phyloP scores from a whole-genome alignment of 2,113 vertebrate species.

The Gavialis gangeticus region DNA sequence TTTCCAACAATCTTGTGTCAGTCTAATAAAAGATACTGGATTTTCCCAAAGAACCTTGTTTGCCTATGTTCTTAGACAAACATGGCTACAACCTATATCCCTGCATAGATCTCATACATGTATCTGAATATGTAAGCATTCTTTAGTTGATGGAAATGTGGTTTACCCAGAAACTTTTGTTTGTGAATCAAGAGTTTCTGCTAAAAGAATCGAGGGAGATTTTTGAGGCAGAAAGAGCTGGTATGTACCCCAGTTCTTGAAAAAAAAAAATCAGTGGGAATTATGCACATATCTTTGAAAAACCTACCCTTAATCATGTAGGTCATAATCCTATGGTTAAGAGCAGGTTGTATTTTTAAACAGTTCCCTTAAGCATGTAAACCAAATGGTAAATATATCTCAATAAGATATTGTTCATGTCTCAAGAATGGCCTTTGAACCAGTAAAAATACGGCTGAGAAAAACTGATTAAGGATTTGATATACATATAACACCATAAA shows the following conservation, averaged over 20 bases:
- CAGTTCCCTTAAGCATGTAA: not conserved
- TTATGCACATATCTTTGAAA: not conserved
- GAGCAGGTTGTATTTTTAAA: not conserved
- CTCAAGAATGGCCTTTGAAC: not conserved
- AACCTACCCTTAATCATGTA: not conserved
- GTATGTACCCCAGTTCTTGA: not conserved
- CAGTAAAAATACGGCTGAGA: not conserved
- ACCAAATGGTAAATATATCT: not conserved
- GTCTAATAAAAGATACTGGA: too few relatives aligned
- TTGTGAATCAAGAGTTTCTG: not conserved
- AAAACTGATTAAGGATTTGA: not conserved
- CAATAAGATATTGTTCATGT: too few relatives aligned
- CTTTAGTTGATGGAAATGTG: not conserved
- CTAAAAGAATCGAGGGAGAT: not conserved
- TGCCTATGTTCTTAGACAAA: too few relatives aligned
- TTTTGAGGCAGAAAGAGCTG: not conserved
- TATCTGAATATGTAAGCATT: not conserved
- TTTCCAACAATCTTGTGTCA: too few relatives aligned
- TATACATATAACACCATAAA: too few relatives aligned
- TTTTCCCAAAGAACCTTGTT: too few relatives aligned
- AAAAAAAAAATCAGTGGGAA: not conserved
- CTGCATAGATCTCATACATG: fast-evolving
- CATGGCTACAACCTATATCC: too few relatives aligned
- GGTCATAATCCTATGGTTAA: not conserved
- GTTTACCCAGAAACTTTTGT: not conserved